Percentiles rank a stretch among this genome's conserved stretches.
phyloP scores from a whole-genome alignment of 2,113 vertebrate genomes.

The Ciconia boyciana region DNA sequence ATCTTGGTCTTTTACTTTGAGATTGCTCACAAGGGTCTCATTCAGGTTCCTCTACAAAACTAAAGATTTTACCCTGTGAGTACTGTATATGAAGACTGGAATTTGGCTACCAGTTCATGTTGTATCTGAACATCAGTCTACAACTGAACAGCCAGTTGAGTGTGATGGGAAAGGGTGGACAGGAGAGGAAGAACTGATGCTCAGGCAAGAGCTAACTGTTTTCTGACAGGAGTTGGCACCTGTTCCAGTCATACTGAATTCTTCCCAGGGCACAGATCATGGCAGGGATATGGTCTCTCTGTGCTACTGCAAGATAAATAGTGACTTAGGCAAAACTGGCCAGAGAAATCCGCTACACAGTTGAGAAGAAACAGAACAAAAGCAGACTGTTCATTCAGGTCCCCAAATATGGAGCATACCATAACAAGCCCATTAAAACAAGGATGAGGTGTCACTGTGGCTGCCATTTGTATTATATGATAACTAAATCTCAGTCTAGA shows the following conservation, averaged over 20 bases:
- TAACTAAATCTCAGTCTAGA: neutral
- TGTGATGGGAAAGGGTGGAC: neutral
- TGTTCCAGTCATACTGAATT: neutral
- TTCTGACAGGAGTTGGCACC: neutral
- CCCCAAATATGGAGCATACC: neutral
- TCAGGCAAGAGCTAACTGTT: neutral
- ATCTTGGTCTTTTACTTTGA: neutral
- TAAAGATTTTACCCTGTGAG: neutral
- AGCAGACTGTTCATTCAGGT: neutral
- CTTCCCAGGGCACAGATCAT: neutral
- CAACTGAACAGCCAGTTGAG: neutral
- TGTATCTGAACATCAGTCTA: neutral
- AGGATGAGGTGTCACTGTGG: neutral
- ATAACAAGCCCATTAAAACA: neutral
- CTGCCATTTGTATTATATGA: neutral
- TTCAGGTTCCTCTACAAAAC: neutral
- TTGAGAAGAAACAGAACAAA: neutral
- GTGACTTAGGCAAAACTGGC: neutral
- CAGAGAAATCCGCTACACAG: neutral
- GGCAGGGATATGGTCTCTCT: neutral
- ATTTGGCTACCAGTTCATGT: neutral
- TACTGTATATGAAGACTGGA: neutral
- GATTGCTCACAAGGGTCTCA: neutral
- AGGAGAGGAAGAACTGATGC: neutral
- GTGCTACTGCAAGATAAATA: neutral